Evolutionary conservation across 2,113 vertebrate genomes (phyloP), one percentile per base, ranked within the genome.

Genomic region (Rhombomys opimus): DNA sequence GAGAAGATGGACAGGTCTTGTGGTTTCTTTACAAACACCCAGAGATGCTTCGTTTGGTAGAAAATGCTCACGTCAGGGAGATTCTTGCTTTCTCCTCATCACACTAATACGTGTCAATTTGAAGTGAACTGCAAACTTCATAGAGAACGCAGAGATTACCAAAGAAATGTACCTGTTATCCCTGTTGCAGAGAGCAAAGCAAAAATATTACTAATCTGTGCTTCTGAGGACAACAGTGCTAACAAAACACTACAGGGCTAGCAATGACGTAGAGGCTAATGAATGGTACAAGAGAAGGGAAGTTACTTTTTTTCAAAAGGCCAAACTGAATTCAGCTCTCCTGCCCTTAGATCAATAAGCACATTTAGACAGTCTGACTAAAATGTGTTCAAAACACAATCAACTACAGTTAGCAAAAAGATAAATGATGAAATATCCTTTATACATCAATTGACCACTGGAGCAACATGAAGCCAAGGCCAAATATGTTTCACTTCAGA

Each of bases 261-360:
- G 88, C 78, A 97, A 85, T 95, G 96, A 98, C 80, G 90, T 97
- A 97, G 91, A 97, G 94, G 91, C 94, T 97, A 97, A 97, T 98
- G 97, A 98, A 89, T 89, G 81, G 57, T 84, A 87, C 84, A 96
- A 14, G 20, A 63, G 13, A 57, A 7, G 8, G 25, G 4, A 23
- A 11, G 30, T 17, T 35, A 0, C 13, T 91, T 97, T 89, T 75
- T 86, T 46, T 86, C 96, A 96, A 90, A 77, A 30, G 22, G 93
- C 87, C 96, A 94, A 97, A 97, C 96, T 95, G 94, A 96, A 98
- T 96, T 98, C 96, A 96, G 65, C 88, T 90, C 70, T 97, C 93
- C 52, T 97, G 96, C 81, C 15, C 50, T 76, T 95, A 97, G 95
- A 95, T 87, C 85, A 97, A 92, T 97, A 96, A 95, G 76, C 73